These are phyloP conservation scores for Dunckerocampus dactyliophorus DNA, from an alignment of 2,113 vertebrate genomes.

Conservation along the genomic window DNA sequence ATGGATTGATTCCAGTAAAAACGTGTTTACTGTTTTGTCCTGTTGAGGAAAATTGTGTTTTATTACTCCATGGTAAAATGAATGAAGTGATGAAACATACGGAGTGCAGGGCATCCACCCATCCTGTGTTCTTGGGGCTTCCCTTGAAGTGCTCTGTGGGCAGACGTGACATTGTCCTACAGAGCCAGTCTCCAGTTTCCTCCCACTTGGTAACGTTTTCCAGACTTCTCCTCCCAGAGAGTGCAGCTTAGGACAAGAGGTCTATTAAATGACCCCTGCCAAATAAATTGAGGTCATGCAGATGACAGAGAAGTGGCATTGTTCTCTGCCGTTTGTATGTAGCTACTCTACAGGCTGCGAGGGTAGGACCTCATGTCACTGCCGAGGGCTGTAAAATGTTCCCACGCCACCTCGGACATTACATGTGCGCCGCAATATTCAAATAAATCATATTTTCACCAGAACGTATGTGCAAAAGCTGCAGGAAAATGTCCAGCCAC, in stretches of 20 bases:
- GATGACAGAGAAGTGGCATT: slow-evolving; percentile 3
- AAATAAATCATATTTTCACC: neutral
- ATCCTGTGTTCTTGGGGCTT: slow-evolving; percentile 26
- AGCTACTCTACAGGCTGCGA: neutral
- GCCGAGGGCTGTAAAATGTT: neutral
- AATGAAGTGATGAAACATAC: too few species aligned
- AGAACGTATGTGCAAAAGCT: neutral
- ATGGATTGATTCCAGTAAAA: too few species aligned
- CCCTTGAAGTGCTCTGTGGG: slow-evolving; percentile 21
- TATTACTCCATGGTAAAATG: too few species aligned
- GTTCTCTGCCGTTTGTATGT: neutral
- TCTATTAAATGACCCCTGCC: slow-evolving; percentile 26
- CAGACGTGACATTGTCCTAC: slow-evolving; percentile 27
- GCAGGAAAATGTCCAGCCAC: neutral
- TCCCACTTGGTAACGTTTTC: slow-evolving; percentile 26
- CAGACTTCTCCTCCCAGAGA: slow-evolving; percentile 20
- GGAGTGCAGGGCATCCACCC: slow-evolving; percentile 7
- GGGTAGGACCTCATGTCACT: neutral
- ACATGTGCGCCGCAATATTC: too few species aligned
- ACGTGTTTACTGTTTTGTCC: too few species aligned
- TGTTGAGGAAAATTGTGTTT: too few species aligned
- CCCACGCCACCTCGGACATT: neutral
- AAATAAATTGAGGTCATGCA: slow-evolving; percentile 16
- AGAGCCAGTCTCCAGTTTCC: slow-evolving; percentile 32
- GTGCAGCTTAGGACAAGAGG: slow-evolving; percentile 1